These are phyloP conservation scores for Ochropleura leucogaster DNA, from an alignment of 2,888 invertebrate species.

Conservation along the genomic window DNA sequence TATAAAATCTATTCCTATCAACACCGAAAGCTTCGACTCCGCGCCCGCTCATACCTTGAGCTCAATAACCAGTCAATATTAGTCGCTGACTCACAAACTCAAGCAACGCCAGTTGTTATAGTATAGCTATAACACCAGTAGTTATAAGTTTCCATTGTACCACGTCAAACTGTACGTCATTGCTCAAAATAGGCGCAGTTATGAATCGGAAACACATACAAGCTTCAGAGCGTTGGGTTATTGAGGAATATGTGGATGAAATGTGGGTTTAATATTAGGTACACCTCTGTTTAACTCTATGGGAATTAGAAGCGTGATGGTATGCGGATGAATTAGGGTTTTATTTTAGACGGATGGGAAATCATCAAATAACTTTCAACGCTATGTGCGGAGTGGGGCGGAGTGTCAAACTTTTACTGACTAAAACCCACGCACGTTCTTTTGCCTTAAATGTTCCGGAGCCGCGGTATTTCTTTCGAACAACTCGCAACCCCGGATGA, in stretches of 20 bases:
- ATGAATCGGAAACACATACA: slow-evolving; percentile 53
- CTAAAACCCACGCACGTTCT: no score
- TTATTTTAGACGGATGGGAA: no score
- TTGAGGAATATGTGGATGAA: slow-evolving; percentile 3
- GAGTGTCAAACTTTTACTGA: no score
- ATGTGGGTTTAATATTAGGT: no score
- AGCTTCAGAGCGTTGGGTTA: slow-evolving; percentile 1
- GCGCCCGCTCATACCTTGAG: slow-evolving; percentile 43
- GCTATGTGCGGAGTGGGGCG: no score
- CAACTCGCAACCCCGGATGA: no score
- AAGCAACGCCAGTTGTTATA: slow-evolving; percentile 63
- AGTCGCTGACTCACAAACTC: slow-evolving; percentile 77
- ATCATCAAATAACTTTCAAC: no score
- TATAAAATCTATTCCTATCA: not conserved
- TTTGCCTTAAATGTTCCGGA: no score
- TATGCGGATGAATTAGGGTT: no score
- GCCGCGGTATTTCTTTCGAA: no score
- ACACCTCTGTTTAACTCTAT: no score
- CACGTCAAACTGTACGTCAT: slow-evolving; percentile 64
- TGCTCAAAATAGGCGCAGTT: slow-evolving; percentile 48
- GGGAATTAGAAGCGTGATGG: no score
- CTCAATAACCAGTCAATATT: slow-evolving; percentile 68
- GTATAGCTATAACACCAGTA: slow-evolving; percentile 56
- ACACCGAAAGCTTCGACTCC: slow-evolving; percentile 30
- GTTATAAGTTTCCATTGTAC: slow-evolving; percentile 68